Conservation (phyloP, 2,797 vertebrate genomes). For the Chrysocyon brachyurus region DNA sequence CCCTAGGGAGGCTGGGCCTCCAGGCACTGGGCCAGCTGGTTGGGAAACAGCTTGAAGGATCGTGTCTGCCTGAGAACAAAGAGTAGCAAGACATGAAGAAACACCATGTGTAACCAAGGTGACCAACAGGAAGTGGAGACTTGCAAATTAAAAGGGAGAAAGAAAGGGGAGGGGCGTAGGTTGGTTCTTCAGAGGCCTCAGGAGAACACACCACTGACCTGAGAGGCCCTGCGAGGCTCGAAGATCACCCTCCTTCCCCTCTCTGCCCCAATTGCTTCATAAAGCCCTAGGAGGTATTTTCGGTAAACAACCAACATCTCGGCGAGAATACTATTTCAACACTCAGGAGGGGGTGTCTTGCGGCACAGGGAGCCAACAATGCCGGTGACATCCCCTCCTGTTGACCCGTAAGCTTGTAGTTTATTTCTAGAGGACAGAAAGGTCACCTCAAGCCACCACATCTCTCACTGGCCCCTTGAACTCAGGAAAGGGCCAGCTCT, state of each 20-base stretch:
- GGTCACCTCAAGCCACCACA: neutral
- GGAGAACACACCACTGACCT: neutral
- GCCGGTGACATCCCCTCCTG: neutral
- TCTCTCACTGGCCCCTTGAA: neutral
- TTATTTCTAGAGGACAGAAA: neutral
- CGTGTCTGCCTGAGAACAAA: slow-evolving; percentile 42
- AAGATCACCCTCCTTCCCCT: neutral
- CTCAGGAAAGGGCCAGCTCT: neutral
- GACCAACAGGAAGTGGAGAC: slow-evolving; percentile 74
- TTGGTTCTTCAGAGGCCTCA: neutral
- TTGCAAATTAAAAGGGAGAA: slow-evolving; percentile 65
- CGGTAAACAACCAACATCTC: slow-evolving; percentile 14
- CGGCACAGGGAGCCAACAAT: neutral
- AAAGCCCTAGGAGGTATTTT: slow-evolving; percentile 44
- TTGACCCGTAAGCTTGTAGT: neutral
- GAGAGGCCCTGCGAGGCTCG: neutral
- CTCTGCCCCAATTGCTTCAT: slow-evolving; percentile 12
- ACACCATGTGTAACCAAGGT: slow-evolving; percentile 64
- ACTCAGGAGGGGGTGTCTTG: neutral
- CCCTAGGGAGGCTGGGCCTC: neutral
- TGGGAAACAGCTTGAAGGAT: neutral
- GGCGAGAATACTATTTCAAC: slow-evolving; percentile 58
- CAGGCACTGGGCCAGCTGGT: neutral
- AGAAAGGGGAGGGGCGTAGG: neutral
- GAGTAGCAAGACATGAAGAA: slow-evolving; percentile 65